Conservation (phyloP, 2,888 invertebrate species). For the Cremastinae sp. region DNA sequence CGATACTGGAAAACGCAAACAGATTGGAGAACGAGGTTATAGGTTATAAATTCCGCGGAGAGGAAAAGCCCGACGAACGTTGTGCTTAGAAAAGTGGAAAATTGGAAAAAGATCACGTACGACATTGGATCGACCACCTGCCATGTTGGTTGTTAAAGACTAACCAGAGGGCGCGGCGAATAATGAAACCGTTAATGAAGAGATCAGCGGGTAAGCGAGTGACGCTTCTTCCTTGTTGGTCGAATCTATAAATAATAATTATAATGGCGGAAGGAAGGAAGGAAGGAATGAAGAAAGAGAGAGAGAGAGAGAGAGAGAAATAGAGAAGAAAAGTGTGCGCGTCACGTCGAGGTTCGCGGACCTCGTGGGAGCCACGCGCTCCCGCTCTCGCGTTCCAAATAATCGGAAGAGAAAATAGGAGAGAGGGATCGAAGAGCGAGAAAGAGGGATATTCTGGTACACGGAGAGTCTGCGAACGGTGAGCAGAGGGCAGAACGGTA, state of each 20-base stretch:
- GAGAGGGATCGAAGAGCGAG: constrained; percentile 42
- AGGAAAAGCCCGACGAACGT: too few species aligned
- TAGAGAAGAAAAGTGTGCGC: neutral
- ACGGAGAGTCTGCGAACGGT: constrained; percentile 45
- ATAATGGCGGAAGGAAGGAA: neutral
- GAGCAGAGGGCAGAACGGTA: constrained; percentile 58
- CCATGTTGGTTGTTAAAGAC: too few species aligned
- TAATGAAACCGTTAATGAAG: too few species aligned
- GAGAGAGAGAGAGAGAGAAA: neutral
- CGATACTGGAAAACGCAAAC: too few species aligned
- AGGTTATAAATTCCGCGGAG: too few species aligned
- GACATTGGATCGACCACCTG: too few species aligned
- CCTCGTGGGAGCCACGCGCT: constrained; percentile 54
- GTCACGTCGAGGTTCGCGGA: constrained; percentile 22
- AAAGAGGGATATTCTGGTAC: constrained; percentile 49
- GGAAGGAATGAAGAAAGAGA: neutral
- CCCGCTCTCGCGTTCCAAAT: constrained; percentile 38
- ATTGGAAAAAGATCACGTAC: too few species aligned
- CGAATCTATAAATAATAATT: neutral
- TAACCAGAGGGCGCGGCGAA: too few species aligned
- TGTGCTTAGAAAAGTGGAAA: too few species aligned
- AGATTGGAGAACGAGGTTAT: too few species aligned
- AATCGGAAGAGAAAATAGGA: constrained; percentile 13
- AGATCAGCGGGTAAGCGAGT: too few species aligned
- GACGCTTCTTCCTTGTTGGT: neutral